These are phyloP conservation scores for Siniperca obscura DNA, from an alignment of 2,797 vertebrate genomes.

Conservation along the genomic window DNA sequence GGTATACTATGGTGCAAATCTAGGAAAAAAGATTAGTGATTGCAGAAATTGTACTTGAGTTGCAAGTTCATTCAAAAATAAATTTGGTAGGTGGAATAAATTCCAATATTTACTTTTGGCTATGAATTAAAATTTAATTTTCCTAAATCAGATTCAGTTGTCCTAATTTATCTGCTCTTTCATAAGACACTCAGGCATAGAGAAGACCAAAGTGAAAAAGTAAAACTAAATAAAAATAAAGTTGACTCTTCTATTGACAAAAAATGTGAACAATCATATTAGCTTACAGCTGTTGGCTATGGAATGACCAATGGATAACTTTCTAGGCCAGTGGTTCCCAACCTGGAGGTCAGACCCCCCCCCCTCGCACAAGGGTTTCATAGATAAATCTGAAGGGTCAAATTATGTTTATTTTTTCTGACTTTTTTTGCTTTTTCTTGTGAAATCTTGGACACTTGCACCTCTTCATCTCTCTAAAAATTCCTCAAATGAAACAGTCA, in stretches of 20 bases:
- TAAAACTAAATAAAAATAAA: not conserved
- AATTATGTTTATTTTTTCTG: not conserved
- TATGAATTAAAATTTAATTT: not conserved
- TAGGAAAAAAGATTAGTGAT: not conserved
- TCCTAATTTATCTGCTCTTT: not conserved
- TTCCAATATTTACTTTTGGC: not conserved
- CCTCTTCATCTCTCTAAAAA: no score
- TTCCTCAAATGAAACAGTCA: no score
- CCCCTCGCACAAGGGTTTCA: no score
- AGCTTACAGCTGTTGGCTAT: not conserved
- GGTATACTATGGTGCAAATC: constrained; percentile 2
- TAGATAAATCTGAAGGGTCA: not conserved
- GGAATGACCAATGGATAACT: not conserved
- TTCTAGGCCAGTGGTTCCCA: not conserved
- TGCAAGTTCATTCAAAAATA: not conserved
- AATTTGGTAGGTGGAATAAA: not conserved
- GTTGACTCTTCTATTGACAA: not conserved
- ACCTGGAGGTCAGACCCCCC: no score
- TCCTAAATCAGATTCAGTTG: not conserved
- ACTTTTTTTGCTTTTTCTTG: not conserved
- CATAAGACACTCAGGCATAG: not conserved
- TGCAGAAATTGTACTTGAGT: not conserved
- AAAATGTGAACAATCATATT: not conserved
- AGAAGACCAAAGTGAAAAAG: not conserved
- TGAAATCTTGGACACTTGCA: no score